Conservation (phyloP, 2,888 invertebrate species). For the Tiliacea aurago region DNA sequence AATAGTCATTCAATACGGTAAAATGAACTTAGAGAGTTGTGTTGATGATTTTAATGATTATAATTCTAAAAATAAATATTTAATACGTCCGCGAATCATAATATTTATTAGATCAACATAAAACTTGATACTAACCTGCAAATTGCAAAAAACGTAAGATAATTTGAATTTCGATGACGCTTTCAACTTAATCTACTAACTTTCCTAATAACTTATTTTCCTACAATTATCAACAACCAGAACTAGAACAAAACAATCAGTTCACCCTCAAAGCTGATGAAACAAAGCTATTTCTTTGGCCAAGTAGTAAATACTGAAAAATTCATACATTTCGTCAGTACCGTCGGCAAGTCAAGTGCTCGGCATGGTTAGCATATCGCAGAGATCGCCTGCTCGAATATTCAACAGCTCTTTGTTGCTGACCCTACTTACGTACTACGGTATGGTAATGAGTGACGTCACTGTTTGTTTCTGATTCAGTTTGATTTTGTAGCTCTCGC, state of each 20-base stretch:
- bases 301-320: slow-evolving; percentile 68
- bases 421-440: slow-evolving; percentile 85
- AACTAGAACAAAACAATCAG: slow-evolving; percentile 37
- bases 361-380: slow-evolving; percentile 84
- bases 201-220: too few relatives aligned
- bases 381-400: slow-evolving; percentile 86
- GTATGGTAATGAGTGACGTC: slow-evolving; percentile 81
- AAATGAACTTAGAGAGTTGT: too few relatives aligned
- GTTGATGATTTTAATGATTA: too few relatives aligned
- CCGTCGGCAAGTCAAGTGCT: slow-evolving; percentile 71
- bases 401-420: slow-evolving; percentile 88
- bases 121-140: too few relatives aligned
- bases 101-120: too few relatives aligned
- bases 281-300: slow-evolving; percentile 48
- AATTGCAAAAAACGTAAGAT: too few relatives aligned
- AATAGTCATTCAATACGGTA: too few relatives aligned
- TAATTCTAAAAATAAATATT: too few relatives aligned
- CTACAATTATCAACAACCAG: background rate
- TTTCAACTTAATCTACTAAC: too few relatives aligned
- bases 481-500: slow-evolving; percentile 66
- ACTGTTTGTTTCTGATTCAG: slow-evolving; percentile 69
- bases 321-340: slow-evolving; percentile 71
- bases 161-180: too few relatives aligned
- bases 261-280: slow-evolving; percentile 55
- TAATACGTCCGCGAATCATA: too few relatives aligned